Base-by-base conservation (phyloP, 2,113 vertebrate genomes). In the Hemicordylus capensis region DNA sequence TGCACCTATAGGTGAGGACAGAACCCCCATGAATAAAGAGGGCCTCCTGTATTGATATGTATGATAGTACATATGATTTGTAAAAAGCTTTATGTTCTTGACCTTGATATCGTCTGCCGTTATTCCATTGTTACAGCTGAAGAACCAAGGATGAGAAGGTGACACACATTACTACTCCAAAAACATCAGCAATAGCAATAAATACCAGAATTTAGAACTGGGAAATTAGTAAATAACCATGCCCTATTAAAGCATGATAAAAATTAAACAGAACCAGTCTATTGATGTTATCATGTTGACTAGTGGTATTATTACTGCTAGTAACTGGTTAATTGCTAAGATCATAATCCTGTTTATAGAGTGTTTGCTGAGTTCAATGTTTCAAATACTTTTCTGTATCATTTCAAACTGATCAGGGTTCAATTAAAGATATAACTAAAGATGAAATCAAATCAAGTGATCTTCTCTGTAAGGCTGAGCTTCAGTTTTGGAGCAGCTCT, bases 361-460 rank as follows among this genome's bases (percentile, higher is more conserved):
- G 56, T 77, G 42, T 54, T 88, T 83, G 24, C 34, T 34, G 46
- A 67, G 24, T 74, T 76, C 75, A 69, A 54, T 2, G 3, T 84
- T 88, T 48, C 69, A 22, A 61, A 81, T 90, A 54, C 37, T 72
- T n/a, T 88, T 80, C 48, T 0, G 17, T 48, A 58, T 87, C 88
- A 90, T 90, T 0, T 0, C 11, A 88, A 83, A 63, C 75, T 74
- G 87, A 85, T 82, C 88, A 88, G 77, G 61, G 78, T 84, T 3
- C 82, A 87, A 73, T 90, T 87, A 87, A 88, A 76, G 24, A 79
- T 85, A 76, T 80, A 85, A 87, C 34, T 12, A 48, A 59, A 91
- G 77, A 90, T 88, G 90, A 86, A 72, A 5, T 6, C 0, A 69
- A 78, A 86, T 88, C 34, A 59, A 81, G 76, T 0, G 17, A 61